Evolutionary conservation across 2,888 invertebrate genomes (phyloP).

Genomic region (Lamellibrachia columna): DNA sequence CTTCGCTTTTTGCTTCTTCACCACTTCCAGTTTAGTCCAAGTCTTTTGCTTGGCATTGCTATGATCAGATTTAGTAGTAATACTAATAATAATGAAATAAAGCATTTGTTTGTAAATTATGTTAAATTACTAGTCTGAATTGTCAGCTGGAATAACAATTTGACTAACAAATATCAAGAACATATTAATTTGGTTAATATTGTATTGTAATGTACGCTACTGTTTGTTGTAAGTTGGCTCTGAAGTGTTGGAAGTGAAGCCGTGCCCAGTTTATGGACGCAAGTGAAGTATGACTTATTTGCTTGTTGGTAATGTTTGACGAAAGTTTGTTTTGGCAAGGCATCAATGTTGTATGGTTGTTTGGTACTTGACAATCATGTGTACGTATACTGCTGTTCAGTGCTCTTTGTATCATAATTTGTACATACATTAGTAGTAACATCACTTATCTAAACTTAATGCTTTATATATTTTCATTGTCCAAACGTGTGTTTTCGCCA

Average conservation of each 20-base stretch:
- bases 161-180: not conserved
- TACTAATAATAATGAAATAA: not conserved
- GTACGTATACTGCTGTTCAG: not conserved
- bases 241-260: not conserved
- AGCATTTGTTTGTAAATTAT: not conserved
- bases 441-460: not conserved
- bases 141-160: not conserved
- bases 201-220: not conserved
- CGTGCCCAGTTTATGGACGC: not conserved
- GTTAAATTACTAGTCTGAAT: not conserved
- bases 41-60: not conserved
- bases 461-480: not conserved
- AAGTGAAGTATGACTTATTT: not conserved
- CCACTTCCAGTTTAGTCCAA: too few relatives aligned
- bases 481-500: not conserved
- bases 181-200: not conserved
- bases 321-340: not conserved
- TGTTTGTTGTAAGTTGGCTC: not conserved
- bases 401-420: not conserved
- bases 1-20: too few relatives aligned
- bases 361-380: not conserved
- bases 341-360: not conserved
- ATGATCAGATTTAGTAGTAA: not conserved
- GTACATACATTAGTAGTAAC: not conserved
- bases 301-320: conserved; percentile 1